Evolutionary conservation across 1,140 invertebrate genomes (phyloP), one percentile per base, ranked within the genome.

Genomic region (Thereuonema tuberculata): DNA sequence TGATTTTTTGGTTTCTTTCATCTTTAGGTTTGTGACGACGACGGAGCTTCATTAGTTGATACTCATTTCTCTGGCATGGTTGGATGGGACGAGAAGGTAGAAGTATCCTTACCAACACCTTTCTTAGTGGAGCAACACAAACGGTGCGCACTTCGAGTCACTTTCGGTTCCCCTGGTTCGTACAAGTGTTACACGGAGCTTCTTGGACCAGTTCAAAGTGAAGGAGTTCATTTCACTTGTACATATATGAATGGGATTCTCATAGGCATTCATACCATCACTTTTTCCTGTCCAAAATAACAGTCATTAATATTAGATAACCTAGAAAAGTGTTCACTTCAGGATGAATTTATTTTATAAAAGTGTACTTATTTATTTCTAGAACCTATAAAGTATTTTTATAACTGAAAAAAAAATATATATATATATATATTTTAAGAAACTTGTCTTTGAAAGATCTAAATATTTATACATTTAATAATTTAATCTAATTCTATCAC

Each of bases 241-340:
- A 56, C 59, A 9, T 60, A 60, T 25, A 2, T 54, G 25, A 60
- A 60, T 60, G 59, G 59, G 12, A 56, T 60, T 60, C 49, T 60
- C 23, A 46, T 54, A 2, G 59, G 28, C 3, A 46, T 60, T 53
- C 59, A 60, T 27, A 60, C 59, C 26, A 53, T 60, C 50, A 55
- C 43, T 31, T 60, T 60, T 23, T 56, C 50, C 5, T 29, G 59
- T 20, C 14, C 59, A 3, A 49, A 60, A 37, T 9, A 37, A 9
- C 31, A 9, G 31, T 17, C 31, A n/a, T n/a, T n/a, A n/a, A n/a
- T n/a, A n/a, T n/a, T n/a, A n/a, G n/a, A n/a, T n/a, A n/a, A n/a
- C n/a, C n/a, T n/a, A n/a, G n/a, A n/a, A n/a, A n/a, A n/a, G n/a
- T n/a, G n/a, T n/a, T n/a, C n/a, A n/a, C n/a, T n/a, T n/a, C n/a